Evolutionary conservation across 1,140 invertebrate species (phyloP), one percentile per base, ranked within the genome.

Genomic region (Nymphalis io): DNA sequence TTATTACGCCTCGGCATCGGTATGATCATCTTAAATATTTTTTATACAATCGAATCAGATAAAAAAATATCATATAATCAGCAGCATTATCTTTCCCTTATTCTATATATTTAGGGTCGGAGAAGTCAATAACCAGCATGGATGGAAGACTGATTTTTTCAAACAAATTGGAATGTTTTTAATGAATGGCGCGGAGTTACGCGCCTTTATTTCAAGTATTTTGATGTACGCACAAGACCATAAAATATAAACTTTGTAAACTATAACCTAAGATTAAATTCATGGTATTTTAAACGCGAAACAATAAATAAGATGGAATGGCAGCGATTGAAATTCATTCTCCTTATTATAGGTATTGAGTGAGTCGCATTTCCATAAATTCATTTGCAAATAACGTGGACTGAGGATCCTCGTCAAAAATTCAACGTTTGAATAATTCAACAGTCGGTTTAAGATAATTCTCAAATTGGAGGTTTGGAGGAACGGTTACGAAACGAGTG

Each of bases 391-490:
- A 80, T 82, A 83, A 79, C 77, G 76, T 79, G 76, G 73, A 74
- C 62, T 39, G 38, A 68, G 77, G 79, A 83, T 81, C 64, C 71
- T 80, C 76, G 79, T 82, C 84, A 85, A 88, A 85, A 87, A 87
- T 88, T 84, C 78, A 80, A 75, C 74, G 69, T 79, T 83, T 87
- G 81, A 85, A 88, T 88, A 76, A 87, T 87, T 87, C 83, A 88
- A 75, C 55, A 82, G 74, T 75, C 82, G 82, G 80, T 88, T 85
- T 80, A 78, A 77, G 82, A 85, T 86, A 82, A 85, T 86, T 87
- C 84, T 75, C 81, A 84, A 87, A 85, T 83, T 82, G 82, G 79
- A 84, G 80, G 80, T 80, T 86, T 81, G 76, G 73, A 73, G 68
- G 80, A 33, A 33, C 27, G 27, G 23, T 33, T 33, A 8, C 27